Evolutionary conservation across 2,797 vertebrate genomes (phyloP).

Genomic region (Dipus sagitta): DNA sequence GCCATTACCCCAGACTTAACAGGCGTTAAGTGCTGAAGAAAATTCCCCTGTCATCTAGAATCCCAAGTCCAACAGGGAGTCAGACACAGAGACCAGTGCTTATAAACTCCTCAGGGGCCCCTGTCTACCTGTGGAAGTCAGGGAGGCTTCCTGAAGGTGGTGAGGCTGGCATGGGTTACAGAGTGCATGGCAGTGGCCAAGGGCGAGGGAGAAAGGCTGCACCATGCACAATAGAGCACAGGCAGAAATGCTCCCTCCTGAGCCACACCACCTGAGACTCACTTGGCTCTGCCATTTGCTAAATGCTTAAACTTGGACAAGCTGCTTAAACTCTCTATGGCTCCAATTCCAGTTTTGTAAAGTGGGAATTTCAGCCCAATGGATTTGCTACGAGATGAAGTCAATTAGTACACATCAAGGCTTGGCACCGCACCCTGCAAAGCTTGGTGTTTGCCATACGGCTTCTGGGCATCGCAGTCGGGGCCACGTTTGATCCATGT

Average conservation of each 20-base stretch:
- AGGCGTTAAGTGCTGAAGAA: neutral
- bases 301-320: no score
- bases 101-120: neutral
- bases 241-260: rapidly evolving
- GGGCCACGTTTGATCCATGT: neutral
- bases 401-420: neutral
- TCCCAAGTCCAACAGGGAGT: neutral
- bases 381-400: neutral
- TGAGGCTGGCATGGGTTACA: neutral
- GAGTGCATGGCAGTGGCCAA: no score
- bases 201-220: no score
- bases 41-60: neutral
- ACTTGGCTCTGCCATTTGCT: neutral
- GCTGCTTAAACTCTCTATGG: neutral
- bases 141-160: neutral
- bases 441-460: no score
- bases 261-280: neutral
- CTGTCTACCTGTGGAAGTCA: rapidly evolving
- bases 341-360: neutral
- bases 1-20: rapidly evolving
- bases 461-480: no score
- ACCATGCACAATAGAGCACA: rapidly evolving
- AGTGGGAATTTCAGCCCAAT: neutral
- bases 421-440: neutral
- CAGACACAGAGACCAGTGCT: neutral